A percentile compares a stretch with the other conserved stretches of the same genome.
phyloP scores from a whole-genome alignment of 2,797 vertebrate species.

The Cirrhinus mrigala region DNA sequence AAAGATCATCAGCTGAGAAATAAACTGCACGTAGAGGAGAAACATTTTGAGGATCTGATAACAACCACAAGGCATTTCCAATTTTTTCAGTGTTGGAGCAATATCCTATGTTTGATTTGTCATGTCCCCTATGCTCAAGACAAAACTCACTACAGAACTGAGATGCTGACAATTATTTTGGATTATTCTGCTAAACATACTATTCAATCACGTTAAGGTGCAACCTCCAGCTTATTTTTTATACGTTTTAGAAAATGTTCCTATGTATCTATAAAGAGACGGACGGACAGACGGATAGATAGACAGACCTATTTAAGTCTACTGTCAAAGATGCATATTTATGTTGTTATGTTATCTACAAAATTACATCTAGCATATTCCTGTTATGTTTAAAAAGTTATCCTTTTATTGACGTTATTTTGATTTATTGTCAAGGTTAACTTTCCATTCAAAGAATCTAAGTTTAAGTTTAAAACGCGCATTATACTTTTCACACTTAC shows the following conservation, averaged over 20 bases:
- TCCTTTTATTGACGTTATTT: no score
- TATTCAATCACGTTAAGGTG: neutral
- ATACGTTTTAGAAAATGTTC: neutral
- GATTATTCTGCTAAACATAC: neutral
- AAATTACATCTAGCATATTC: neutral
- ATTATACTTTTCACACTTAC: slow-evolving; percentile 62
- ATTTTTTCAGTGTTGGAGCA: neutral
- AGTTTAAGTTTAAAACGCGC: neutral
- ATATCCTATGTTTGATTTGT: neutral
- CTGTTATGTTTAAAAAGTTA: no score
- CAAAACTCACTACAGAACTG: neutral
- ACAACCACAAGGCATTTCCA: neutral
- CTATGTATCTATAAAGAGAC: neutral
- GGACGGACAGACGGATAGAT: neutral
- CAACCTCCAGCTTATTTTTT: no score
- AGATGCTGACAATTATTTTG: neutral
- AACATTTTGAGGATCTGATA: neutral
- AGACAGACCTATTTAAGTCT: no score
- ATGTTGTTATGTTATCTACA: neutral
- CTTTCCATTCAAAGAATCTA: neutral
- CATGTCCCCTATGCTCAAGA: neutral
- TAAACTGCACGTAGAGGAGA: slow-evolving; percentile 71
- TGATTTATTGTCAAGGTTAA: neutral
- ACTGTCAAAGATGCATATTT: neutral
- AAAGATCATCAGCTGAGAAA: slow-evolving; percentile 85